Evolutionary conservation across 2,888 invertebrate species (phyloP).

Genomic region (Asteroscopus sphinx): DNA sequence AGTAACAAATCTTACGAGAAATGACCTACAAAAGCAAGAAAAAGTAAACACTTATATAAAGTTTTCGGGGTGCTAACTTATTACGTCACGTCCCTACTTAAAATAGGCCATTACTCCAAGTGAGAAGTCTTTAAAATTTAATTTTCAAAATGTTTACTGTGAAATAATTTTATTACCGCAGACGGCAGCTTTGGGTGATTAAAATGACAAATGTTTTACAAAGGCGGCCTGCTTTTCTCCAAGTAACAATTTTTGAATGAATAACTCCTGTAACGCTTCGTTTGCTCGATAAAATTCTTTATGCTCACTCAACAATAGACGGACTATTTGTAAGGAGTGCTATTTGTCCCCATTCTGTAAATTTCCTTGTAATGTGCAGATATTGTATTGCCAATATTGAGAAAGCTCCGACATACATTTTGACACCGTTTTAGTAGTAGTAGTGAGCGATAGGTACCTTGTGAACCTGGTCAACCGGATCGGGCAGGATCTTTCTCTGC

Average conservation of each 20-base stretch:
- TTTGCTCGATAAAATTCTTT: constrained; percentile 53
- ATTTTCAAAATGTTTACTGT: constrained; percentile 79
- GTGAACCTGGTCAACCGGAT: too few relatives aligned
- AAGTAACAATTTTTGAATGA: constrained; percentile 63
- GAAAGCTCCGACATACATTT: too few relatives aligned
- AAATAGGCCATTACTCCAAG: constrained; percentile 64
- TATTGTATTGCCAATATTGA: background rate
- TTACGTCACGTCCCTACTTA: constrained; percentile 58
- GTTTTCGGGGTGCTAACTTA: constrained; percentile 51
- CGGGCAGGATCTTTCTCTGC: too few relatives aligned
- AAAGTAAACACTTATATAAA: constrained; percentile 24
- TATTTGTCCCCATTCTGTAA: constrained; percentile 8
- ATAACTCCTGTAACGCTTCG: constrained; percentile 58
- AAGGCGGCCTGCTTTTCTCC: constrained; percentile 57
- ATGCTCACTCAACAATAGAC: constrained; percentile 44
- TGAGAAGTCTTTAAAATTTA: constrained; percentile 73
- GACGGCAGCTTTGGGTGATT: constrained; percentile 72
- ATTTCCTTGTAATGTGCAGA: constrained; percentile 7
- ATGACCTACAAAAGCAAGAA: background rate
- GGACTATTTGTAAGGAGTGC: constrained; percentile 31
- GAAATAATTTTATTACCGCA: constrained; percentile 79
- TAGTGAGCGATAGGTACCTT: too few relatives aligned
- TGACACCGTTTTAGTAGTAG: too few relatives aligned
- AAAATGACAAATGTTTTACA: constrained; percentile 73
- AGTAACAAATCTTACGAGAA: too few relatives aligned